phyloP scores from a whole-genome alignment of 2,888 invertebrate species.

The Drosophila vallismaia region DNA sequence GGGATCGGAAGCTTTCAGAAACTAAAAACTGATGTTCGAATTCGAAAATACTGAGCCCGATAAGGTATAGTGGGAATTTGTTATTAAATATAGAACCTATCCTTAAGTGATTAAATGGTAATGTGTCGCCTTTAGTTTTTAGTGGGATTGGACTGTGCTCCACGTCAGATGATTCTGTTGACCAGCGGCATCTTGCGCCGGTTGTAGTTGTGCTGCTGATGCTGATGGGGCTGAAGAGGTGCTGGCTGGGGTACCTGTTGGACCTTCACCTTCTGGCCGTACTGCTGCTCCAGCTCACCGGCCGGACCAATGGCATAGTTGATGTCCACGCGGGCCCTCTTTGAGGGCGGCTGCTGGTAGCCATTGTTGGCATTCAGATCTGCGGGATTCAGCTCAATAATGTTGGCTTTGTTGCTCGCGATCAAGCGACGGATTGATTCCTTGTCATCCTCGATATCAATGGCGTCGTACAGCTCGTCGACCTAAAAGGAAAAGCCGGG shows the following conservation, averaged over 20 bases:
- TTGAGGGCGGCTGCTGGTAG: slow-evolving; percentile 71
- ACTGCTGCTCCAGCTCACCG: slow-evolving; percentile 81
- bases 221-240: slow-evolving; percentile 37
- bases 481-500: slow-evolving; percentile 84
- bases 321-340: slow-evolving; percentile 82
- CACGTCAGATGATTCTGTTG: slow-evolving; percentile 84
- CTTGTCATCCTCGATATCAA: slow-evolving; percentile 88
- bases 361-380: slow-evolving; percentile 85
- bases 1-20: slow-evolving; percentile 1
- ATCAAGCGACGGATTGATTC: slow-evolving; percentile 75
- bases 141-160: slow-evolving; percentile 7
- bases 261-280: slow-evolving; percentile 72
- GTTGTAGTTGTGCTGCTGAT: slow-evolving; percentile 84
- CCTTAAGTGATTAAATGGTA: background rate
- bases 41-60: slow-evolving; percentile 27
- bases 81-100: slow-evolving; percentile 29
- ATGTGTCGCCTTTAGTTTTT: background rate
- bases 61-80: slow-evolving; percentile 60
- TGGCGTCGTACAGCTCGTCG: slow-evolving; percentile 89
- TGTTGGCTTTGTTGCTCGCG: slow-evolving; percentile 81
- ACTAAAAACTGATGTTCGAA: slow-evolving; percentile 22
- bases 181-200: slow-evolving; percentile 87
- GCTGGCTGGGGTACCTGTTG: slow-evolving; percentile 63
- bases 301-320: slow-evolving; percentile 85
- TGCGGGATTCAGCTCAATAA: slow-evolving; percentile 85